Evolutionary conservation across 2,888 invertebrate species (phyloP), one percentile per base, ranked within the genome.

Genomic region (Cephus spinipes): DNA sequence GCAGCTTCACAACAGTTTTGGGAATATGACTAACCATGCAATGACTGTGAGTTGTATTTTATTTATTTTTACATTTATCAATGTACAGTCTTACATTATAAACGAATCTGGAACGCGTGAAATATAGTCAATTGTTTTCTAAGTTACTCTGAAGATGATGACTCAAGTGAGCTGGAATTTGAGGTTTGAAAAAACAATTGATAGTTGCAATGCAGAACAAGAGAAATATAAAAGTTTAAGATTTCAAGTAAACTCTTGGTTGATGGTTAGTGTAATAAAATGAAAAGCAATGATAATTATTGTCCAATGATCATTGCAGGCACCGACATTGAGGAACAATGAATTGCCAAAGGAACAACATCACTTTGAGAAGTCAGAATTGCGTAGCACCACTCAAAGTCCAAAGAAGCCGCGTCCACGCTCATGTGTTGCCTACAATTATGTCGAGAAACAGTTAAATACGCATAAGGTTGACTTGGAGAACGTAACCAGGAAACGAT

Each of bases 1-100:
- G 74, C 95, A 95, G 89, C 92, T 96, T 68, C 96, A 96, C 88
- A 93, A 95, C 87, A 96, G 96, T 90, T 94, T 96, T 89, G 95
- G 95, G 89, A 93, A 94, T 85, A 94, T 95, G 91, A 95, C 94
- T 90, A 93, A 84, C 92, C 93, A 86, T 77, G 93, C 93, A 71
- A 92, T 93, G 87, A 91, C 93, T 90, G 93, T 93, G 88, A 90
- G 92, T 81, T n/a, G 32, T 69, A 77, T 31, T 30, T 32, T 1
- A 9, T 68, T 55, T 75, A 23, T 1, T 23, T 55, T 55, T 55
- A 55, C 31, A 31, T 9, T 11, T 11, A 71, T 23, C 3, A 30
- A n/a, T 69, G 11, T 15, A 15, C 12, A 12, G 15, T 40, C 4
- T 15, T 55, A 23, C 2, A 23, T 55, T 55, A 40, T 9, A 40